Base-by-base conservation (phyloP, 1,140 invertebrate genomes). In the Cepaea nemoralis region DNA sequence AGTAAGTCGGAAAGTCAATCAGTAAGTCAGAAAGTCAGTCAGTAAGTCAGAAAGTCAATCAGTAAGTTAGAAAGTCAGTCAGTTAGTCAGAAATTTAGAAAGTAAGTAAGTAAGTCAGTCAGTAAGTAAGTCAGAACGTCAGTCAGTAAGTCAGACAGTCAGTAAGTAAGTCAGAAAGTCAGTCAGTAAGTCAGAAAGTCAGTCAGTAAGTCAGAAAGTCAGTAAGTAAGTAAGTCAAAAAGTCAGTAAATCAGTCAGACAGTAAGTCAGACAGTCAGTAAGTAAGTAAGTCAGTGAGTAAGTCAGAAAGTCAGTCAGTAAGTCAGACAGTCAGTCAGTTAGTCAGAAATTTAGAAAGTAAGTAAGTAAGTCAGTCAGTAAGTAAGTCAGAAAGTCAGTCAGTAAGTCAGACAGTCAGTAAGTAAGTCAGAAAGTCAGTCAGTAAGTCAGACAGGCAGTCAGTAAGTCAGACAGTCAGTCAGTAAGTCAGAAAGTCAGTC, bases 91-190 rank as follows among this genome's bases (percentile, higher is more conserved):
- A 24, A 10, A 27, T 16, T 59, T 24, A 66, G 55, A n/a, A 24
- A 37, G 63, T n/a, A 42, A 83, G 77, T 69, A 77, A 16, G 63
- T 74, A n/a, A n/a, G 40, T 19, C 39, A 74, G 50, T 83, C 59
- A 42, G 82, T 77, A 73, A 66, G 69, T 59, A 79, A 67, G 76
- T 83, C 76, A 35, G 63, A 19, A 16, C n/a, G 66, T 45, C 79
- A 77, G 19, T 27, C 66, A 8, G 39, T 37, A 16, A 67, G 22
- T 5, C 5, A 27, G 12, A 0, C 33, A 39, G 59, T 37, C 6
- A 45, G 6, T 45, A 45, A 45, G 42, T 10, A 3, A 73, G 39
- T 24, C n/a, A 40, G 31, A 14, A 10, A 73, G 70, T 35, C 37
- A 8, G 39, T 31, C 8, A 40, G 70, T 31, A n/a, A 37, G 70